Base-by-base conservation (phyloP, 2,888 invertebrate species). In the Drosophila limbata region DNA sequence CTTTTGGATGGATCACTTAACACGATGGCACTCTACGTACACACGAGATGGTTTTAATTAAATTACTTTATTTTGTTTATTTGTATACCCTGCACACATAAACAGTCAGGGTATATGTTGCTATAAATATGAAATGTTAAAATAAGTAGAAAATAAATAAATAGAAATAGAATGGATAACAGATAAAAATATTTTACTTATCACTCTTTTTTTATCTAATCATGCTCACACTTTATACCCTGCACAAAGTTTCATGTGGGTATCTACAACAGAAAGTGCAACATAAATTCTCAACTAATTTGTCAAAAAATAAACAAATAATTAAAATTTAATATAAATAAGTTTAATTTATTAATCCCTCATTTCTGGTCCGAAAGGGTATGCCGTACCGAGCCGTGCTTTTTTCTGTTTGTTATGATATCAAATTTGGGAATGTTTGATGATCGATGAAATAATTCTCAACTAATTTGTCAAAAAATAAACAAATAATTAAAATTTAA, bases 1-100 rank as follows among this genome's bases (percentile, higher is more conserved):
- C 15, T 35, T 68, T 63, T n/a, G 39, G 50, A 31, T 35, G 52
- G 33, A 44, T 31, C 31, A 51, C 31, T 63, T 48, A 50, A 40
- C 59, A 35, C 15, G 33, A 9, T 25, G 21, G 28, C 39, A 33
- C 21, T 37, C 10, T 37, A n/a, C 37, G 21, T 51, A 51, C 10
- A n/a, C 21, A n/a, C 51, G n/a, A 55, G 37, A 42, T 57, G 56
- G 57, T n/a, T 37, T 77, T 78, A 77, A 77, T 77, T 77, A 31
- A 77, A 79, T 79, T 70, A 75, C 42, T 70, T 59, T 42, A 31
- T 60, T 56, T 65, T 60, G 39, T 69, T 63, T 69, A 71, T 70
- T 55, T 21, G 15, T 33, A 66, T 71, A 28, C 62, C 39, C 72
- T 56, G 17, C 15, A 35, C 0, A 10, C 3, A 31, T 13, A 28